Evolutionary conservation across 2,113 vertebrate species (phyloP).

Genomic region (Camelus bactrianus): DNA sequence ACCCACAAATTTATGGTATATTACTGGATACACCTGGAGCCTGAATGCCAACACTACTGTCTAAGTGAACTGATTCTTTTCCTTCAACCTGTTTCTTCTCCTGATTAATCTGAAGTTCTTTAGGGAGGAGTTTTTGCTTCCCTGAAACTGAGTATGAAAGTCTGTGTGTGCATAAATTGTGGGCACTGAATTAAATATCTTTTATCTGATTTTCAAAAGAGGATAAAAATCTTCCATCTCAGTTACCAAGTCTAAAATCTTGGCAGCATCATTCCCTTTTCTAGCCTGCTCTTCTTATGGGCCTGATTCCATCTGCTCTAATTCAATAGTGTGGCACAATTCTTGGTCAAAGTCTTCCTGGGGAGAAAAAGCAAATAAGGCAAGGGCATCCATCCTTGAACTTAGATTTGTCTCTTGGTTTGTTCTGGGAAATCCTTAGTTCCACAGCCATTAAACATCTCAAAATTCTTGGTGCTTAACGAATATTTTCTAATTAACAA

Average conservation of each 20-base stretch:
- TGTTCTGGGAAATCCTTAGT: neutral
- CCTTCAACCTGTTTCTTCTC: neutral
- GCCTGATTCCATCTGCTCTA: neutral
- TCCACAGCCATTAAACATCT: neutral
- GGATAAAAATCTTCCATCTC: neutral
- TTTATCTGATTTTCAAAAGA: slow-evolving; percentile 31
- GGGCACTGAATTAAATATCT: neutral
- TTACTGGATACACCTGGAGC: neutral
- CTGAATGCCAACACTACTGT: neutral
- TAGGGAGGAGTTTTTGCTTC: neutral
- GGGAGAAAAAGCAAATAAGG: neutral
- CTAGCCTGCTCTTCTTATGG: neutral
- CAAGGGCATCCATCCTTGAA: neutral
- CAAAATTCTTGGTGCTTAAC: neutral
- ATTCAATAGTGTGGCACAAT: neutral
- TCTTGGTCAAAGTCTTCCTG: neutral
- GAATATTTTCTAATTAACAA: slow-evolving; percentile 1
- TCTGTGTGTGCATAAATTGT: neutral
- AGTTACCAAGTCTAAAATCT: neutral
- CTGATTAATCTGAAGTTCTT: slow-evolving; percentile 4
- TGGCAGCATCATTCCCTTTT: neutral
- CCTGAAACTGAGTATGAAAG: slow-evolving; percentile 15
- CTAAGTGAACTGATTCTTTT: neutral
- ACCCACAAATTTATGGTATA: neutral
- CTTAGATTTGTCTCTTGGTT: neutral